Conservation (phyloP, 1,140 invertebrate genomes). For the Trialeurodes vaporariorum region DNA sequence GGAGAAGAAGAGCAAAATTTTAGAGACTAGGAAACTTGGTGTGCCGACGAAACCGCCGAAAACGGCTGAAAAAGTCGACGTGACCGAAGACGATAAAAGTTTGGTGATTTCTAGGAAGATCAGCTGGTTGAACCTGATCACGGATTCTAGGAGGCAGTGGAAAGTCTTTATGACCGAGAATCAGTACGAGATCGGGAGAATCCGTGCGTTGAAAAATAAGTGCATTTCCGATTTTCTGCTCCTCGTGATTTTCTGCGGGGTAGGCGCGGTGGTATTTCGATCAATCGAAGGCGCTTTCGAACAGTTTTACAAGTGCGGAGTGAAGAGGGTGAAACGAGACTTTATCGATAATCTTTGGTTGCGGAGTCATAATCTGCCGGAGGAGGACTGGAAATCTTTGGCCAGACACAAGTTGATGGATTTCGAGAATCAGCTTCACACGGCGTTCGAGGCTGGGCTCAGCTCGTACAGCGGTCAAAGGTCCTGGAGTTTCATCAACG, state of each 20-base stretch:
- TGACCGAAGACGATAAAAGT: not conserved
- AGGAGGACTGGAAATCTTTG: constrained; percentile 78
- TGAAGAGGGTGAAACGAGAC: constrained; percentile 71
- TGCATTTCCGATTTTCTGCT: constrained; percentile 53
- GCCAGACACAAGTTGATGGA: constrained; percentile 64
- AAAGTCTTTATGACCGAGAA: constrained; percentile 44
- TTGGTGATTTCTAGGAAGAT: not conserved
- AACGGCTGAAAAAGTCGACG: not conserved
- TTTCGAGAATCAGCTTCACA: constrained; percentile 76
- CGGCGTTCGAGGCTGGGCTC: constrained; percentile 66
- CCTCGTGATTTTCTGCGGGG: constrained; percentile 57
- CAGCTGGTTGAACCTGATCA: constrained; percentile 1
- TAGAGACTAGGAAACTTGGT: not conserved
- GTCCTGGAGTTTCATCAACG: constrained; percentile 86
- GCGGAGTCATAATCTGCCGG: constrained; percentile 61
- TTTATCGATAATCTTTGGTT: constrained; percentile 70
- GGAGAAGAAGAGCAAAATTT: not conserved
- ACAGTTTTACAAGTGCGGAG: constrained; percentile 74
- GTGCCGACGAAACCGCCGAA: not conserved
- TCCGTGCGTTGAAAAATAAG: constrained; percentile 38
- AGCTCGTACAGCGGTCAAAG: constrained; percentile 66
- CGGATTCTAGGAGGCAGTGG: constrained; percentile 36
- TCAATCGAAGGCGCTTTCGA: constrained; percentile 70
- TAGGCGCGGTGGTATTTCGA: constrained; percentile 63
- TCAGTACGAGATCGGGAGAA: constrained; percentile 42